Percentiles rank a stretch among this genome's conserved stretches.
Conservation (phyloP, 2,113 vertebrate species). For the Cathartes aura region DNA sequence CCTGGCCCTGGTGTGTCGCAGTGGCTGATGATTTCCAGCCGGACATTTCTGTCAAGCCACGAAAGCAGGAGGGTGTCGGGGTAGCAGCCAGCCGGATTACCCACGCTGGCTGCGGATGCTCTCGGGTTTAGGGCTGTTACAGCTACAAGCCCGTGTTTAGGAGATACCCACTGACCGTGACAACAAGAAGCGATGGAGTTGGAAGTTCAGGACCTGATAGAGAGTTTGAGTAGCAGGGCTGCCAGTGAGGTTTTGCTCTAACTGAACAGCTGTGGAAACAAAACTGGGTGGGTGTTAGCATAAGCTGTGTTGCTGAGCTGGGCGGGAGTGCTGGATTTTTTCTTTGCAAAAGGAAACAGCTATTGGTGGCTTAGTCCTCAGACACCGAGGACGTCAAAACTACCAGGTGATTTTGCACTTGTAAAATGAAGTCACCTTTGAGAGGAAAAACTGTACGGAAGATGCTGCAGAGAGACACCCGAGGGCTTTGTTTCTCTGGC, state of each 20-base stretch:
- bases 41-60: background rate
- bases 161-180: background rate
- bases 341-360: background rate
- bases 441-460: background rate
- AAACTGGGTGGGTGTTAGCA: background rate
- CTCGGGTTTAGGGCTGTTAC: fast-evolving
- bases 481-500: background rate
- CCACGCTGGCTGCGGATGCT: fast-evolving
- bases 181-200: fast-evolving
- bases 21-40: background rate
- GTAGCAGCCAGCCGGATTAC: background rate
- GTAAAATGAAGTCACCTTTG: background rate
- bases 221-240: background rate
- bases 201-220: background rate
- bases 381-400: background rate
- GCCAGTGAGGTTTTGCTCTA: background rate
- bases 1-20: background rate
- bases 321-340: background rate
- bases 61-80: background rate
- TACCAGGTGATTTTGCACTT: background rate
- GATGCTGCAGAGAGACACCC: background rate
- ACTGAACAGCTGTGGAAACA: background rate
- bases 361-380: background rate
- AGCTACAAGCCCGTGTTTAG: background rate
- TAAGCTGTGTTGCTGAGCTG: background rate